Evolutionary conservation across 2,888 invertebrate species (phyloP).

Genomic region (Sepiola atlantica): DNA sequence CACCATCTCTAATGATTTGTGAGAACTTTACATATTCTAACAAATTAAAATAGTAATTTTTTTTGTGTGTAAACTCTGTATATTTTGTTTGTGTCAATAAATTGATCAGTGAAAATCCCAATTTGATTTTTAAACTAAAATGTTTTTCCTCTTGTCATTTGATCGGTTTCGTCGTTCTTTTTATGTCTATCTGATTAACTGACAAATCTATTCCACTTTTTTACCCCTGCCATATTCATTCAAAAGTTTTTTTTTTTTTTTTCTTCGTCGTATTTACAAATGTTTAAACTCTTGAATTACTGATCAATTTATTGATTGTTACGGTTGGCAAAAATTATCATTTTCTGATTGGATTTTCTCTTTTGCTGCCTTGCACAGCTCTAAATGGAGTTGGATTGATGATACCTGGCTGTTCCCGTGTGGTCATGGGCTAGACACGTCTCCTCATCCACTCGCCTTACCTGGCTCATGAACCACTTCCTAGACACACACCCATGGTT

Average conservation of each 20-base stretch:
- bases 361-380: slow-evolving; percentile 57
- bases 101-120: not conserved
- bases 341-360: slow-evolving; percentile 50
- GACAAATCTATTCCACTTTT: not conserved
- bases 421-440: slow-evolving; percentile 46
- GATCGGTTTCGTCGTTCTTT: not conserved
- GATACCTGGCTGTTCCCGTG: slow-evolving; percentile 42
- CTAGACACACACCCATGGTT: slow-evolving; percentile 39
- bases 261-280: not conserved
- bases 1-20: no score
- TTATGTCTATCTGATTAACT: not conserved
- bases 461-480: slow-evolving; percentile 46
- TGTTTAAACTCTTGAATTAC: not conserved
- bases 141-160: not conserved
- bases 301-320: slow-evolving; percentile 40
- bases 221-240: not conserved
- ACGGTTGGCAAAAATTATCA: slow-evolving; percentile 36
- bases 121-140: not conserved
- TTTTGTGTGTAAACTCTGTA: not conserved
- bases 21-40: no score
- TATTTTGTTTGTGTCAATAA: not conserved
- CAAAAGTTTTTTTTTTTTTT: not conserved
- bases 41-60: no score
- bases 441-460: slow-evolving; percentile 34
- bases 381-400: slow-evolving; percentile 46